These are phyloP conservation scores for Rhagium mordax DNA, from an alignment of 2,888 invertebrate genomes.

Conservation along the genomic window DNA sequence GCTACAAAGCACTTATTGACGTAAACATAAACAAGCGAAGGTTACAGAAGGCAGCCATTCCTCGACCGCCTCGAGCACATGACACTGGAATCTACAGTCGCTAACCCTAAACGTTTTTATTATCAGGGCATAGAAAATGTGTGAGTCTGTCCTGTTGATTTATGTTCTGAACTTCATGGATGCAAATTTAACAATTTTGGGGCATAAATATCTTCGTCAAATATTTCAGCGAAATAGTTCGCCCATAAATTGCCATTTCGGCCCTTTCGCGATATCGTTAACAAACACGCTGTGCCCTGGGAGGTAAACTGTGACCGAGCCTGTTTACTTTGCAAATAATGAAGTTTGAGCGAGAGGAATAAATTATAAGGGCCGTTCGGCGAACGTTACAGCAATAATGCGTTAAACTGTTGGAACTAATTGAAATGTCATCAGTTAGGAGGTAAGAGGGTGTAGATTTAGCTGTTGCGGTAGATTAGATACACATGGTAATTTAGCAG, in stretches of 20 bases:
- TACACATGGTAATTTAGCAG: background rate
- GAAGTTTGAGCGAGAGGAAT: slow-evolving; percentile 1
- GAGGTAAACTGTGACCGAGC: slow-evolving; percentile 11
- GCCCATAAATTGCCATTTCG: slow-evolving; percentile 10
- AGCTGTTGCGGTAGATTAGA: background rate
- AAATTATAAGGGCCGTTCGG: slow-evolving; percentile 11
- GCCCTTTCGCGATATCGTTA: slow-evolving; percentile 7
- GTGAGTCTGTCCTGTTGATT: too few species aligned
- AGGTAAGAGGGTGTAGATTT: background rate
- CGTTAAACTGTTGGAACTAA: slow-evolving; percentile 10
- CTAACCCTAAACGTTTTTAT: too few species aligned
- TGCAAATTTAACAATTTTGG: background rate
- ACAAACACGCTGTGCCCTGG: background rate
- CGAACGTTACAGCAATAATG: background rate
- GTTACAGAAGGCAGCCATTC: too few species aligned
- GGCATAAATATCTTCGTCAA: background rate
- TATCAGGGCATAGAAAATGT: too few species aligned
- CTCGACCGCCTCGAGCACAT: too few species aligned
- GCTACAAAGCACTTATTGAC: too few species aligned
- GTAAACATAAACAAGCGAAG: too few species aligned
- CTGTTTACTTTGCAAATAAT: slow-evolving; percentile 23
- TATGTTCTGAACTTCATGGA: too few species aligned
- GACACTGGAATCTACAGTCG: too few species aligned
- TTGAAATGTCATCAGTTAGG: slow-evolving; percentile 3
- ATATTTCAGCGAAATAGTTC: slow-evolving; percentile 14